phyloP scores from a whole-genome alignment of 2,888 invertebrate genomes.

The Dorcus hopei region DNA sequence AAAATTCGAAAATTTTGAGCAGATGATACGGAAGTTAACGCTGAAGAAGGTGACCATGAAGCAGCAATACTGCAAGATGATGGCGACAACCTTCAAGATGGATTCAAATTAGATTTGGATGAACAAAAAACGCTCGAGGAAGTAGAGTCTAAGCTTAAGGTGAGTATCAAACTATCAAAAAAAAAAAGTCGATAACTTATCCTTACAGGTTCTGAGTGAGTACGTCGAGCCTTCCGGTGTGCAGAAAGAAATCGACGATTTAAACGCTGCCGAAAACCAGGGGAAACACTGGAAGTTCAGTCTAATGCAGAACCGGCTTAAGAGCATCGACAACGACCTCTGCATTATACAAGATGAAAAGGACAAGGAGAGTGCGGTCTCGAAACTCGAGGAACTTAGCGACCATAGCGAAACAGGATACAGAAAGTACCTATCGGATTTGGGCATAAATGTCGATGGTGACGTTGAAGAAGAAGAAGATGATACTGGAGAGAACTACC shows the following conservation, averaged over 20 bases:
- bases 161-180: neutral
- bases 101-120: conserved; percentile 8
- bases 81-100: neutral
- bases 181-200: neutral
- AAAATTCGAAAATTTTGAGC: neutral
- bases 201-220: neutral
- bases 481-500: neutral
- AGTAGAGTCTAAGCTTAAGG: conserved; percentile 7
- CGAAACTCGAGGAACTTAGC: neutral
- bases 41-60: neutral
- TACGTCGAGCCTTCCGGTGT: too few species aligned
- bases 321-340: conserved; percentile 21
- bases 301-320: conserved; percentile 16
- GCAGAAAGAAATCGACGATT: neutral
- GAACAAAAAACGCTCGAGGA: conserved; percentile 3
- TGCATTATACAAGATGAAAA: conserved; percentile 1
- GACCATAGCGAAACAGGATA: neutral
- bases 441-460: conserved; percentile 4
- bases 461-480: conserved; percentile 2
- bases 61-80: neutral
- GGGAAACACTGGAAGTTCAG: conserved; percentile 22
- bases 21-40: neutral
- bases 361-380: conserved; percentile 2
- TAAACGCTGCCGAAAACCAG: conserved; percentile 14
- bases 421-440: neutral